These are phyloP conservation scores for Athalia circularis DNA, from an alignment of 2,888 invertebrate species.

Conservation along the genomic window DNA sequence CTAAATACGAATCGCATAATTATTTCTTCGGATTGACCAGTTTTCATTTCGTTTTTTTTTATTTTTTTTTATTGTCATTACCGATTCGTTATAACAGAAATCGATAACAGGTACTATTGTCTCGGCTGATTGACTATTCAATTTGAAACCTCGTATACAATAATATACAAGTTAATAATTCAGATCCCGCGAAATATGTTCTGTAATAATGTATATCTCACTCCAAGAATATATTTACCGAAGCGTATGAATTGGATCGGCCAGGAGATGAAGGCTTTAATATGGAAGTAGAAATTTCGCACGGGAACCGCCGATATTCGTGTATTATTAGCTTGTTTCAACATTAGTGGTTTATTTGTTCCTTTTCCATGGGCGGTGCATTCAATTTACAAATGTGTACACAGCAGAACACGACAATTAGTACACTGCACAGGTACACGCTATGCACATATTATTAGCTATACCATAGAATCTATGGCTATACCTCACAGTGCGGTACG, in stretches of 20 bases:
- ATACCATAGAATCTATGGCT: too few species aligned
- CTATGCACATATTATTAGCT: background rate
- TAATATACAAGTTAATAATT: background rate
- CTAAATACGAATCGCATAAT: background rate
- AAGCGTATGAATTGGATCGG: constrained; percentile 23
- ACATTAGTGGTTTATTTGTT: constrained; percentile 16
- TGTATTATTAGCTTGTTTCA: constrained; percentile 16
- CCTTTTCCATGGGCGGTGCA: background rate
- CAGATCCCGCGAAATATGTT: background rate
- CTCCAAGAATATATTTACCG: background rate
- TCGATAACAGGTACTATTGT: background rate
- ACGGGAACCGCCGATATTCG: constrained; percentile 14
- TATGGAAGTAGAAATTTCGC: constrained; percentile 17
- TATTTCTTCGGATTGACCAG: background rate
- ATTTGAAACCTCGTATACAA: background rate
- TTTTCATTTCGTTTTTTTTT: background rate
- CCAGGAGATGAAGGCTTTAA: background rate
- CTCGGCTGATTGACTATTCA: background rate
- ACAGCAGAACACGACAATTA: background rate
- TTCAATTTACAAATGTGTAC: constrained; percentile 26
- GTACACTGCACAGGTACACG: background rate
- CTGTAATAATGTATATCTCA: too few species aligned
- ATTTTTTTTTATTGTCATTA: background rate
- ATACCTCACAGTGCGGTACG: background rate
- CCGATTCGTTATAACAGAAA: background rate